Evolutionary conservation across 2,888 invertebrate species (phyloP).

Genomic region (Alitta virens): DNA sequence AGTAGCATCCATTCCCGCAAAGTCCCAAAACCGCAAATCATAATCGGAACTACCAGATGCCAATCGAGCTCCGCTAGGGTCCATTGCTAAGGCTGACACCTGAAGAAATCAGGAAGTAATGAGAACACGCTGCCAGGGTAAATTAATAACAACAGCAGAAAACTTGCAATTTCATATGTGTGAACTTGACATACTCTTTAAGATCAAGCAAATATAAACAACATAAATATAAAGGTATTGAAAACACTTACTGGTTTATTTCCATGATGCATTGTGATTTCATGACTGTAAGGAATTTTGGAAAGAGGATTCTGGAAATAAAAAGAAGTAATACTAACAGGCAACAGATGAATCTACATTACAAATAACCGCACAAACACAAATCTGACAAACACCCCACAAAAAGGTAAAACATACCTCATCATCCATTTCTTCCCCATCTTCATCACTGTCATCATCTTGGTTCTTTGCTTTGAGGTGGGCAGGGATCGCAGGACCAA

Average conservation of each 20-base stretch:
- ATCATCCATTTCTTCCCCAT: slow-evolving; percentile 32
- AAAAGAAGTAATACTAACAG: too few species aligned
- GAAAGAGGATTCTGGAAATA: slow-evolving; percentile 52
- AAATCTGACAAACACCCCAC: neutral
- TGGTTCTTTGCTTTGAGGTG: neutral
- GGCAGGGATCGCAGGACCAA: slow-evolving; percentile 35
- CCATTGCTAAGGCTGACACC: slow-evolving; percentile 80
- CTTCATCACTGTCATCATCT: slow-evolving; percentile 7
- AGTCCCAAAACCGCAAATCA: slow-evolving; percentile 96
- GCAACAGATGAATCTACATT: too few species aligned
- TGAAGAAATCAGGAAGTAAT: neutral
- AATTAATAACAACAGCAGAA: too few species aligned
- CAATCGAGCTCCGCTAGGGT: slow-evolving; percentile 88
- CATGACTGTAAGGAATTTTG: slow-evolving; percentile 60
- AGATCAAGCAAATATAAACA: neutral
- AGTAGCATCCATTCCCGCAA: slow-evolving; percentile 94
- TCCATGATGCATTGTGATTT: slow-evolving; percentile 84
- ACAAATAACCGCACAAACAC: too few species aligned
- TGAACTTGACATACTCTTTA: too few species aligned
- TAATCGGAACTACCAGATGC: slow-evolving; percentile 93
- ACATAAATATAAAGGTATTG: neutral
- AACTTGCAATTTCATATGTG: too few species aligned
- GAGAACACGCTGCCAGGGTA: too few species aligned
- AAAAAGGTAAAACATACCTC: slow-evolving; percentile 25
- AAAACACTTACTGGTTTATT: slow-evolving; percentile 76